Evolutionary conservation across 2,888 invertebrate genomes (phyloP).

Genomic region (Himalopsyche tibetana): DNA sequence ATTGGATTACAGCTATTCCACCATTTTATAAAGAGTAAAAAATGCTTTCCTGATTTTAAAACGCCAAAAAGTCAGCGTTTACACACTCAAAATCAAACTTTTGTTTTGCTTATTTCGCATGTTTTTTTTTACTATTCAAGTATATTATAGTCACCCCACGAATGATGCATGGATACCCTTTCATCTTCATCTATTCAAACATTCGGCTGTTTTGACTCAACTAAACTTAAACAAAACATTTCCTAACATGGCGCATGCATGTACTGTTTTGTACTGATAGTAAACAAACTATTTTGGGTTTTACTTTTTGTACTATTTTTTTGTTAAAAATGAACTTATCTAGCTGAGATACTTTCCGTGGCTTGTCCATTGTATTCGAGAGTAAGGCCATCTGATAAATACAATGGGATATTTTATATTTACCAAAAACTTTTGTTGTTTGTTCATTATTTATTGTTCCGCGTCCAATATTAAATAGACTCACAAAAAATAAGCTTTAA

Average conservation of each 20-base stretch:
- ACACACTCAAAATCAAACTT: too few relatives aligned
- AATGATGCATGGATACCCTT: constrained; percentile 40
- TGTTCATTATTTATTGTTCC: constrained; percentile 6
- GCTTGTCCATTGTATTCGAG: not conserved
- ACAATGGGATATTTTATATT: not conserved
- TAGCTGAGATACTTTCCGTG: not conserved
- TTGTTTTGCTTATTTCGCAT: too few relatives aligned
- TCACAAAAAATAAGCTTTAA: too few relatives aligned
- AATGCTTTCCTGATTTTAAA: too few relatives aligned
- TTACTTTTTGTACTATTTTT: not conserved
- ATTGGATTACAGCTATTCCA: too few relatives aligned
- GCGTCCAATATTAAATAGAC: not conserved
- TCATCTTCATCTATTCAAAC: constrained; percentile 39
- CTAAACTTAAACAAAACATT: constrained; percentile 57
- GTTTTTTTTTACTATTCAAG: not conserved
- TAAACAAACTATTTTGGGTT: constrained; percentile 53
- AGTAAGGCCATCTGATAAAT: not conserved
- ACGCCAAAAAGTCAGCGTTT: too few relatives aligned
- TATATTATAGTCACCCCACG: not conserved
- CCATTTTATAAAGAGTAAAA: too few relatives aligned
- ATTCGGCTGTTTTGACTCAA: constrained; percentile 49
- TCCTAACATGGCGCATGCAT: constrained; percentile 46
- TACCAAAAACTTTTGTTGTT: not conserved
- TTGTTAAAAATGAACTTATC: not conserved
- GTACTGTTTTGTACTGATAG: constrained; percentile 47